Base-by-base conservation (phyloP, 1,140 invertebrate species). In the Lerema accius region DNA sequence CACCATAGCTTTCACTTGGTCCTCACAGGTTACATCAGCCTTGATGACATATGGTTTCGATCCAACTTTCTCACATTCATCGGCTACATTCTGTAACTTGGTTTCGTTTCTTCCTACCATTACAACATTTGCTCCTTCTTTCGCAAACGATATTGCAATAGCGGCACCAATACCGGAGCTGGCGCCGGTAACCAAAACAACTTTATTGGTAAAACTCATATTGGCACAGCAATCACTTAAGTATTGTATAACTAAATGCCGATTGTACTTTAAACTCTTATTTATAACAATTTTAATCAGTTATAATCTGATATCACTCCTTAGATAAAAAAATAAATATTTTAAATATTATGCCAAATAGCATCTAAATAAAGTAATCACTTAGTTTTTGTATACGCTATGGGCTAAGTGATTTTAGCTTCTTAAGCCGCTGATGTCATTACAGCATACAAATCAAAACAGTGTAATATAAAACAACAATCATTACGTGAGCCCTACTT, bases 121-220 rank as follows among this genome's bases (percentile, higher is more conserved):
- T 0, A 91, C 91, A 1, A 96, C 78, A 0, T 70, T 90, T 0
- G 95, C 96, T 2, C 95, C 95, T 19, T 95, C 86, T 49, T 93
- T 92, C 3, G 96, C 93, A 68, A 98, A 93, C 40, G 94, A 89
- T 42, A 95, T 70, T 0, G 96, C 96, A 10, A 95, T 94, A 0
- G 93, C 94, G 13, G 94, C 94, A 40, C 96, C 96, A 66, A 98
- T 97, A 4, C 97, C 97, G 14, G 95, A 96, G 79, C 95, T 96
- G 0, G 96, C 96, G 46, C 96, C 96, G 2, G 94, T 95, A 49
- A 95, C 92, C 10, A 95, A 73, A 0, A 94, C 26, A 23, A 51
- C 11, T 51, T 14, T 9, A 40, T 40, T 14, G 37, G 17, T 23
- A 5, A 11, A 15, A 42, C 10, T 10, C 14, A 43, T 9, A n/a